Conservation (phyloP, 2,797 vertebrate genomes). For the Macroramphosus scolopax region DNA sequence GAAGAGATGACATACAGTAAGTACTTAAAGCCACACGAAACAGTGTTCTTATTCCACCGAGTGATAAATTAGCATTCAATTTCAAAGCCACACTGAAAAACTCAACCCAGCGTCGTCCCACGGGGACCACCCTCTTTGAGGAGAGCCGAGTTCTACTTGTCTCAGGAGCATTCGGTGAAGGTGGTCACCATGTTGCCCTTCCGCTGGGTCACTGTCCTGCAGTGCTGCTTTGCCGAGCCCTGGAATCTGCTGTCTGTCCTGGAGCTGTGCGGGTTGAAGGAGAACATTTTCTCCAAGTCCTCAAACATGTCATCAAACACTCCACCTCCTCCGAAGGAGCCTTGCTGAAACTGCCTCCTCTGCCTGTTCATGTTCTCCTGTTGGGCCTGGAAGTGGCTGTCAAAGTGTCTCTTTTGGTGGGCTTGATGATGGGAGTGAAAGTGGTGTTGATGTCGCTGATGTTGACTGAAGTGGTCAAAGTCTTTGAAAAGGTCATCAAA, state of each 20-base stretch:
- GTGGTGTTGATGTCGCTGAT: slow-evolving; percentile 81
- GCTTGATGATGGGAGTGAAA: slow-evolving; percentile 68
- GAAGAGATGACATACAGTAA: slow-evolving; percentile 20
- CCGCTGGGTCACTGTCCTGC: slow-evolving; percentile 95
- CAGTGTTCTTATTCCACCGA: slow-evolving; percentile 23
- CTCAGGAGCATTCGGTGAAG: slow-evolving; percentile 84
- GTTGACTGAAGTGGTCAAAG: slow-evolving; percentile 85
- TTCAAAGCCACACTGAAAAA: slow-evolving; percentile 36
- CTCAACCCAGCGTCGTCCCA: slow-evolving; percentile 11
- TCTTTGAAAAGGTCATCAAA: slow-evolving; percentile 95
- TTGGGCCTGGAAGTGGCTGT: slow-evolving; percentile 87
- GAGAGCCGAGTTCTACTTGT: no score
- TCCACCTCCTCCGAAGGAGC: slow-evolving; percentile 48
- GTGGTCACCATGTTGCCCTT: slow-evolving; percentile 98
- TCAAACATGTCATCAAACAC: slow-evolving; percentile 94
- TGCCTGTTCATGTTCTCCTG: slow-evolving; percentile 55
- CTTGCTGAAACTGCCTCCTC: slow-evolving; percentile 65
- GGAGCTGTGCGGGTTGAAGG: slow-evolving; percentile 82
- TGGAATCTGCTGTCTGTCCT: slow-evolving; percentile 85
- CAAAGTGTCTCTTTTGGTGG: slow-evolving; percentile 81
- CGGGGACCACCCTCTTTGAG: no score
- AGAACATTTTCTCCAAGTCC: slow-evolving; percentile 98
- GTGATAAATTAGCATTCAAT: slow-evolving; percentile 64
- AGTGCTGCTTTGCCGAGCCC: slow-evolving; percentile 88
- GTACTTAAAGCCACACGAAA: slow-evolving; percentile 35